Evolutionary conservation across 1,140 invertebrate species (phyloP).

Genomic region (Proctacanthus coquilletti): DNA sequence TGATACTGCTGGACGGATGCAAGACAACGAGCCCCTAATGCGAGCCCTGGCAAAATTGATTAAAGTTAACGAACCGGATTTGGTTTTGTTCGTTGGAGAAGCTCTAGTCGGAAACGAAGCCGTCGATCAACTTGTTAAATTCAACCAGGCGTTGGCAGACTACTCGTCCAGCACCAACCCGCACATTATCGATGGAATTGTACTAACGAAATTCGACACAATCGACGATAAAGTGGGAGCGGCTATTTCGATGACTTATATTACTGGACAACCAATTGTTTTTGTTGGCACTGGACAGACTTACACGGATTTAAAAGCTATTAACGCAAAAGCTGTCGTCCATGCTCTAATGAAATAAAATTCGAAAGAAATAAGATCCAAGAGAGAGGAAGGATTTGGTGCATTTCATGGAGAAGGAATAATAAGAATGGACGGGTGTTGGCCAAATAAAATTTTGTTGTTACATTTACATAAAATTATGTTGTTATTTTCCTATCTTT

Average conservation of each 20-base stretch:
- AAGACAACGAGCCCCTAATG: conserved; percentile 99
- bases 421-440: too few relatives aligned
- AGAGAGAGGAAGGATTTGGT: too few relatives aligned
- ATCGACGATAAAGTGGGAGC: conserved; percentile 99
- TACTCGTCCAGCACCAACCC: conserved; percentile 68
- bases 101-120: conserved; percentile 99
- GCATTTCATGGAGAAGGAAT: too few relatives aligned
- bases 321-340: conserved; percentile 95
- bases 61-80: conserved; percentile 84
- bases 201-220: conserved; percentile 97
- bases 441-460: too few relatives aligned
- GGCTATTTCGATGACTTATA: conserved; percentile 99
- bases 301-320: conserved; percentile 90
- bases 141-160: conserved; percentile 92
- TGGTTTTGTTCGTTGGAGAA: conserved; percentile 97
- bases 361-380: too few relatives aligned
- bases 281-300: conserved; percentile 99
- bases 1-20: conserved; percentile 98
- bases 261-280: conserved; percentile 98
- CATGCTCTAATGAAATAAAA: conserved; percentile 88
- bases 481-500: too few relatives aligned
- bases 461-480: too few relatives aligned
- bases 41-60: conserved; percentile 84
- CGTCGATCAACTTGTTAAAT: conserved; percentile 97
- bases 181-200: conserved; percentile 93